Evolutionary conservation across 2,888 invertebrate genomes (phyloP).

Genomic region (Opisthograptis luteolata): DNA sequence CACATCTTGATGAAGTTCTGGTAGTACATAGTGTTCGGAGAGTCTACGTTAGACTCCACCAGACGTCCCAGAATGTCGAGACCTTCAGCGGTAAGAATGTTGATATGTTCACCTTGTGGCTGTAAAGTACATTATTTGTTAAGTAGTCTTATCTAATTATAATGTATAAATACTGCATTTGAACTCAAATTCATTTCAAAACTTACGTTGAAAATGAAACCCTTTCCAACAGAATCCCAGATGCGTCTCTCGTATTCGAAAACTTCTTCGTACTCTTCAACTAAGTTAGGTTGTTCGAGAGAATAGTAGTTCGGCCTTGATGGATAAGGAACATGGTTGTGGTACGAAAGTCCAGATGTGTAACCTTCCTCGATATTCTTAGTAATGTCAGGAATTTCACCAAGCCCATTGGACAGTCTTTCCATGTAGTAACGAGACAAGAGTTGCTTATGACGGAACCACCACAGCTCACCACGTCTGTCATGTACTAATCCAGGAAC

Average conservation of each 20-base stretch:
- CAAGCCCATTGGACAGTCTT: slow-evolving; percentile 87
- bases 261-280: slow-evolving; percentile 71
- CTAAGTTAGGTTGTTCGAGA: slow-evolving; percentile 71
- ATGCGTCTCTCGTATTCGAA: slow-evolving; percentile 83
- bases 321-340: slow-evolving; percentile 87
- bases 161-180: background rate
- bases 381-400: slow-evolving; percentile 86
- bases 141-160: slow-evolving; percentile 14
- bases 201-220: slow-evolving; percentile 75
- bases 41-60: slow-evolving; percentile 86
- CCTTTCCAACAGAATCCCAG: slow-evolving; percentile 84
- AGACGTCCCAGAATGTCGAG: slow-evolving; percentile 87
- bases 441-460: slow-evolving; percentile 84
- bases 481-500: slow-evolving; percentile 78
- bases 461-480: slow-evolving; percentile 87
- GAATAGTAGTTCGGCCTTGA: slow-evolving; percentile 84
- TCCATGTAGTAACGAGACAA: slow-evolving; percentile 90
- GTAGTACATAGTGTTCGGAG: slow-evolving; percentile 85
- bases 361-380: slow-evolving; percentile 85
- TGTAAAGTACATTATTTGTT: slow-evolving; percentile 36
- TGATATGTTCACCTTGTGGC: slow-evolving; percentile 80
- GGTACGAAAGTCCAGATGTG: slow-evolving; percentile 85
- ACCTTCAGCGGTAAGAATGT: slow-evolving; percentile 85
- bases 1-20: slow-evolving; percentile 82
- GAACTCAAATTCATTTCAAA: background rate